Base-by-base conservation (phyloP, 1,140 invertebrate species). In the Lanistes nyassanus region DNA sequence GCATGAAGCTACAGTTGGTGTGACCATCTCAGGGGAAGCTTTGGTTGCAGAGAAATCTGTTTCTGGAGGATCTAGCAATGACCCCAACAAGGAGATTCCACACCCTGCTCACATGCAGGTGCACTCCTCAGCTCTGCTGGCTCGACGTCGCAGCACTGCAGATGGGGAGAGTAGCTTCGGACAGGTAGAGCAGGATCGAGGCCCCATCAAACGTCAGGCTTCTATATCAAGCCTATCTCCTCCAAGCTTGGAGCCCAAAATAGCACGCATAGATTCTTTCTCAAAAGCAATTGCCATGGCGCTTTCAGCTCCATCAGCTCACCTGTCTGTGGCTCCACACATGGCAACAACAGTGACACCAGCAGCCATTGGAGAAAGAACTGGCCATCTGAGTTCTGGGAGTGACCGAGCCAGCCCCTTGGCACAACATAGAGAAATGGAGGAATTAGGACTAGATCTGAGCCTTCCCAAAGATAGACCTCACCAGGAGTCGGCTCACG, bases 381-480 rank as follows among this genome's bases (percentile, higher is more conserved):
- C 13, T 23, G 37, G 53, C 51, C 68, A 21, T 19, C 37, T 56
- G 26, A 55, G 56, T 39, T 56, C 36, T 29, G 42, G 42, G 42
- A 47, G 42, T 47, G 42, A 47, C 5, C 42, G 5, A 1, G 42
- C 42, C 42, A 47, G 42, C 42, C 42, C 42, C 9, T 16, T 47
- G 42, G 42, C 42, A 13, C 9, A 47, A 47, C 42, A 47, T 16
- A 58, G 70, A 39, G 70, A 11, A 11, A 9, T 31, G n/a, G 56
- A 23, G 2, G 70, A 72, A 5, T 29, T 72, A 11, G 70, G 70
- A n/a, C 70, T 72, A 4, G 70, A 72, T 72, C 56, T 72, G 29
- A 72, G 70, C 70, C 36, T 72, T 34, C 70, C 70, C 36, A 72
- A 72, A 29, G 70, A 72, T 55, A 72, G 60, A 26, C 4, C 55